phyloP scores from a whole-genome alignment of 2,113 vertebrate species.

The Panthera tigris region DNA sequence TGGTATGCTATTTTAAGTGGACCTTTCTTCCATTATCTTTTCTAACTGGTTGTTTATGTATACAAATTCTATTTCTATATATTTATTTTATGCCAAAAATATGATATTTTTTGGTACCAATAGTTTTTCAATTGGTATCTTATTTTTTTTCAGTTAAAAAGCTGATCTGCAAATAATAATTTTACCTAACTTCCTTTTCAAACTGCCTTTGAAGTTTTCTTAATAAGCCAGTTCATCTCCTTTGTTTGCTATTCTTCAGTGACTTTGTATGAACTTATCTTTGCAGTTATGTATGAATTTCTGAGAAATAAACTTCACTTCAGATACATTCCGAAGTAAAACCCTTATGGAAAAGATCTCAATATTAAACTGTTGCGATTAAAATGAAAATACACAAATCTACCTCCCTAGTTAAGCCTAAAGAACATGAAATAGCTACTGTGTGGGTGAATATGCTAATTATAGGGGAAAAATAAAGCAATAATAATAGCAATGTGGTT shows the following conservation, averaged over 20 bases:
- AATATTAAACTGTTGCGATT: not conserved
- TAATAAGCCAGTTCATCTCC: not conserved
- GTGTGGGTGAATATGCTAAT: not conserved
- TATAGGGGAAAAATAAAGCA: not conserved
- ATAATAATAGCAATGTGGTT: not conserved
- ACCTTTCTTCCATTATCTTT: not conserved
- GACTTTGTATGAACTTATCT: not conserved
- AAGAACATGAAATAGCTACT: not conserved
- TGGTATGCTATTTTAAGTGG: not conserved
- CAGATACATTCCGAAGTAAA: not conserved
- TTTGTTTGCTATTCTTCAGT: not conserved
- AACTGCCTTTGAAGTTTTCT: not conserved
- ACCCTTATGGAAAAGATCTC: not conserved
- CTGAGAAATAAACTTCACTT: constrained; percentile 27
- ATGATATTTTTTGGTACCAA: not conserved
- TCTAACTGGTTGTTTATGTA: not conserved
- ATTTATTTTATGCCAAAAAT: not conserved
- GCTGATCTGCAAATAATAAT: not conserved
- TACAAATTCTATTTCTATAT: not conserved
- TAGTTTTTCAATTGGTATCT: not conserved
- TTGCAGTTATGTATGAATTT: constrained; percentile 12
- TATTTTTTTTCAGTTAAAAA: not conserved
- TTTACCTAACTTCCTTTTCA: not conserved
- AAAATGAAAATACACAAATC: constrained; percentile 34
- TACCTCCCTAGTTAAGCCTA: not conserved